Base-by-base conservation (phyloP, 37 sponge, comb jelly and placozoan genomes). In the Agelas oroides region DNA sequence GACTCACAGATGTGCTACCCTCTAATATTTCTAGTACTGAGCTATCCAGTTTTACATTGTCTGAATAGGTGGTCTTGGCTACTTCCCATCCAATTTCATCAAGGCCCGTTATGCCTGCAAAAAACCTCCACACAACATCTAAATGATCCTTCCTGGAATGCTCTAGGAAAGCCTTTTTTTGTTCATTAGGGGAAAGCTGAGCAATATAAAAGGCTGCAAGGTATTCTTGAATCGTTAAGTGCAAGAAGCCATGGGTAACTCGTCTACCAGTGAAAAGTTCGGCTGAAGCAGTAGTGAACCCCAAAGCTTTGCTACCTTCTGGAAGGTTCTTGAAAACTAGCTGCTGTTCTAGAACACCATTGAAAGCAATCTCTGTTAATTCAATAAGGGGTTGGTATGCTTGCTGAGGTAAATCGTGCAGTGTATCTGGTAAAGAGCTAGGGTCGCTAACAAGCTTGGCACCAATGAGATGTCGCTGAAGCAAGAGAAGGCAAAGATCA, bases 201-300 rank as follows among this genome's bases (percentile, higher is more conserved):
- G 82, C 30, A 36, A 70, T 70, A n/a, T 53, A 52, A 52, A 53
- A 70, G 33, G 82, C 82, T 21, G 30, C 69, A 25, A 81, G 66
- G 59, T 69, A 68, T 69, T 79, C 80, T 34, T 79, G 66, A 1
- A 79, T 15, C 39, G 63, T 79, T 34, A 67, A 30, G 33, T 67
- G 68, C 11, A 67, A 30, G 34, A 67, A 67, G 33, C 27, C 8
- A 33, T 28, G 28, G 5, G 72, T 17, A n/a, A 24, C 35, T 21
- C 21, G 3, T 1, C 11, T 40, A 35, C 72, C 36, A 20, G 5
- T 38, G 13, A 40, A 71, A 19, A 71, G 72, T 1, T 8, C 53
- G 17, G n/a, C 1, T 23, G 23, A n/a, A 35, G 31, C 72, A 71
- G 5, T 39, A 2, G 21, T 30, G 5, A 71, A 35, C 2, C 72